Conservation (phyloP, 2,113 vertebrate genomes). For the Cavia porcellus region DNA sequence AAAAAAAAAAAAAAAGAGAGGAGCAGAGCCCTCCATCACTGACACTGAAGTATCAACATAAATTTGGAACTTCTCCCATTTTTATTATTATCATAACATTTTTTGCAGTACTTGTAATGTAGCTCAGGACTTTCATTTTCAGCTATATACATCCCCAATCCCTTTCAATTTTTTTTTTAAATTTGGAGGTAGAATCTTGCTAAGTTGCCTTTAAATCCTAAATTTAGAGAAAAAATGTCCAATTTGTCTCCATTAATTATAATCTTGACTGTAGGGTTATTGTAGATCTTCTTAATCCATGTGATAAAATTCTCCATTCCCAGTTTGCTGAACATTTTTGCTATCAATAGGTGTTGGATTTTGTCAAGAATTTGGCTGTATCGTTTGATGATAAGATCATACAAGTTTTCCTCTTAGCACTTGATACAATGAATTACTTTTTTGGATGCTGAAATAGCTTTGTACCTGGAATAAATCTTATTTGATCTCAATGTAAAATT, state of each 20-base stretch:
- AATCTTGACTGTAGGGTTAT: background rate
- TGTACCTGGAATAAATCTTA: background rate
- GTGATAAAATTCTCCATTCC: background rate
- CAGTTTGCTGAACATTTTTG: background rate
- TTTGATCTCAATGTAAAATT: background rate
- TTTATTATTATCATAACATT: no score
- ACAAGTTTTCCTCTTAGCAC: background rate
- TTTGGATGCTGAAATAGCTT: background rate
- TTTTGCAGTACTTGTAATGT: background rate
- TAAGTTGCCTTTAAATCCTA: background rate
- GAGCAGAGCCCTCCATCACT: background rate
- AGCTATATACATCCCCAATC: background rate
- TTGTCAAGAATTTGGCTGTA: background rate
- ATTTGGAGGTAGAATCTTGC: background rate
- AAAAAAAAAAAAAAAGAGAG: background rate
- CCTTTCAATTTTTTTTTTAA: background rate
- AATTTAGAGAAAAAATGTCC: background rate
- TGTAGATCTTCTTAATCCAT: background rate
- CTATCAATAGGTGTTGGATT: background rate
- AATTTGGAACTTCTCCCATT: background rate
- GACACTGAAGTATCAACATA: background rate
- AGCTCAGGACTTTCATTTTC: background rate
- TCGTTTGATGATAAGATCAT: background rate
- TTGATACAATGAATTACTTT: background rate
- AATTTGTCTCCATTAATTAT: background rate